Conservation (phyloP, 2,113 vertebrate genomes). For the Hemiprocne comata region DNA sequence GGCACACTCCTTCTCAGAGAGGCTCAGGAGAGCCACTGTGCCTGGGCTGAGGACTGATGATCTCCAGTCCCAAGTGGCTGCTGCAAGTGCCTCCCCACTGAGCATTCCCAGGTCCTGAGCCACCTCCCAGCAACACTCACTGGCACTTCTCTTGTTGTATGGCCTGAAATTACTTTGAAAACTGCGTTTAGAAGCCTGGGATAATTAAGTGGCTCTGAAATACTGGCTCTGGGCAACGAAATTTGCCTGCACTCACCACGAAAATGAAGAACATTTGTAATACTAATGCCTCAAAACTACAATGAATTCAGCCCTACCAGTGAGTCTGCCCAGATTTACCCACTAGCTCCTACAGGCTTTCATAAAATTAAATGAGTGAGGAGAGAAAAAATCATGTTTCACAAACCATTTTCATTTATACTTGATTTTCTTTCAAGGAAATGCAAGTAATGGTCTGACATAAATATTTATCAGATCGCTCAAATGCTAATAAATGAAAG, state of each 20-base stretch:
- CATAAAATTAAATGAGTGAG: slow-evolving; percentile 30
- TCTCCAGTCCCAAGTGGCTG: neutral
- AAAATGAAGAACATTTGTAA: slow-evolving; percentile 22
- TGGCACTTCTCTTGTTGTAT: neutral
- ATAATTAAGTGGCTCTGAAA: neutral
- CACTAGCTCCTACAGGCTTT: neutral
- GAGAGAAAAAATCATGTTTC: neutral
- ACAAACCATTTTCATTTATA: slow-evolving; percentile 49
- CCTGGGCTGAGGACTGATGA: rapidly evolving
- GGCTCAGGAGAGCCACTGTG: neutral
- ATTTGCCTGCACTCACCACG: neutral
- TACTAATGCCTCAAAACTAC: neutral
- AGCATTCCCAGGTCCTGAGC: neutral
- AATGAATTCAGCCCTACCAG: neutral
- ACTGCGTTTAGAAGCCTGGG: neutral
- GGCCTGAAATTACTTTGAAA: neutral
- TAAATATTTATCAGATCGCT: slow-evolving; percentile 73
- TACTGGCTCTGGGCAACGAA: neutral
- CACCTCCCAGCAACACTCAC: neutral
- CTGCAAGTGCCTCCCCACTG: neutral
- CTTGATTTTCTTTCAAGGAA: slow-evolving; percentile 62
- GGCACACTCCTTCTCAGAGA: neutral
- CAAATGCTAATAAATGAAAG: slow-evolving; percentile 60
- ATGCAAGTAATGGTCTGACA: neutral
- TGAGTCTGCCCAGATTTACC: slow-evolving; percentile 23